Evolutionary conservation across 2,797 vertebrate species (phyloP).

Genomic region (Lerista edwardsae): DNA sequence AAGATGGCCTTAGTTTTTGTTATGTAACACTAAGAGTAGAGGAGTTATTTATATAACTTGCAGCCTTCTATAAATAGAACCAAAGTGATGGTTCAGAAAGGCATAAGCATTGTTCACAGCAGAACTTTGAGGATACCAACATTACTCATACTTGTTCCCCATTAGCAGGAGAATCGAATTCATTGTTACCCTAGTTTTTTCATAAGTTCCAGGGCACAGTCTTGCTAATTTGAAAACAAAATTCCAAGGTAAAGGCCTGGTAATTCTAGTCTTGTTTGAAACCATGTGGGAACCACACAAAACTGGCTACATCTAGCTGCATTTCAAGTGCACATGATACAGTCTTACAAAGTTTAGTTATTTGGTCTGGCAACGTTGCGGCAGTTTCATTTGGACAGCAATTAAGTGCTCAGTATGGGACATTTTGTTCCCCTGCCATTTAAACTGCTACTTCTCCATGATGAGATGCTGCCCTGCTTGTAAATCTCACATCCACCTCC

Average conservation of each 20-base stretch:
- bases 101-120: neutral
- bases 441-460: neutral
- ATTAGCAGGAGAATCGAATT: neutral
- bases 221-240: neutral
- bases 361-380: neutral
- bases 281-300: neutral
- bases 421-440: neutral
- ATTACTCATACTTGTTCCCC: neutral
- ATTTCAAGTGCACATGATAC: neutral
- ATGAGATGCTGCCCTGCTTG: neutral
- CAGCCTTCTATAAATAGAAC: constrained; percentile 11
- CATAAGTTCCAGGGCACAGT: too few relatives aligned
- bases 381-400: too few relatives aligned
- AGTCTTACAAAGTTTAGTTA: neutral
- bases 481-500: neutral
- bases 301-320: neutral
- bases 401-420: too few relatives aligned
- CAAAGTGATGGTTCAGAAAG: neutral
- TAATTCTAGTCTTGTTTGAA: neutral
- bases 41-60: constrained; percentile 4
- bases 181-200: too few relatives aligned
- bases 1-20: constrained; percentile 39
- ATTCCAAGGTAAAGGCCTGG: neutral
- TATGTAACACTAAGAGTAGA: constrained; percentile 23
- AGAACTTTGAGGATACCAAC: neutral